These are phyloP conservation scores for Malaclemys terrapin DNA, from an alignment of 2,113 vertebrate species.

Conservation along the genomic window DNA sequence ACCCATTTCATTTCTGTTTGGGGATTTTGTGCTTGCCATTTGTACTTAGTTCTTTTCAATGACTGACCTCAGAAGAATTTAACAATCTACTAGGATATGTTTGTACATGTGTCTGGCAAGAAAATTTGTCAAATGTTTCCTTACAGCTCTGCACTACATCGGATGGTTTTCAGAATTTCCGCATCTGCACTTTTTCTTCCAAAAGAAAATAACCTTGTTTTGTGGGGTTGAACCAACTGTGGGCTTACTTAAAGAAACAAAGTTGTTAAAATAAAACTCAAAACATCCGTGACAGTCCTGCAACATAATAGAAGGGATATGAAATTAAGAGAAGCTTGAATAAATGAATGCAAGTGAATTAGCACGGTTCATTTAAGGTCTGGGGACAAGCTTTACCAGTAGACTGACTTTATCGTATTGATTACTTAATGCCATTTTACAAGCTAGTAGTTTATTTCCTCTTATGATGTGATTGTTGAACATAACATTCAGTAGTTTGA, in stretches of 20 bases:
- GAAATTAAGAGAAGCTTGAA: background rate
- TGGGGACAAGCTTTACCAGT: background rate
- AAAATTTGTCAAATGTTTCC: slow-evolving; percentile 37
- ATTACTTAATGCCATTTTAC: background rate
- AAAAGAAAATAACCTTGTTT: background rate
- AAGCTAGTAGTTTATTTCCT: background rate
- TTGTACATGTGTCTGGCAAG: background rate
- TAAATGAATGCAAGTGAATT: background rate
- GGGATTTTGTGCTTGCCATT: background rate
- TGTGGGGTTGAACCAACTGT: background rate
- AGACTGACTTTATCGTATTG: background rate
- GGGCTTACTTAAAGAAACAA: slow-evolving; percentile 3
- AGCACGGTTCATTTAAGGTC: slow-evolving; percentile 12
- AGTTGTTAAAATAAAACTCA: slow-evolving; percentile 22
- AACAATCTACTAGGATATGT: slow-evolving; percentile 11
- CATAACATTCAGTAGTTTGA: background rate
- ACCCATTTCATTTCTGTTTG: background rate
- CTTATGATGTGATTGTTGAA: background rate
- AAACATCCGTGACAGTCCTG: background rate
- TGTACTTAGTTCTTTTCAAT: background rate
- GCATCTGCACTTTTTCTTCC: background rate
- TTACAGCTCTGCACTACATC: background rate
- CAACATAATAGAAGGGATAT: background rate
- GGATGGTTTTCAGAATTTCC: slow-evolving; percentile 11
- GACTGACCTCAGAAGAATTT: slow-evolving; percentile 26